Percentiles rank a stretch among this genome's conserved stretches.
phyloP scores from a whole-genome alignment of 2,113 vertebrate species.

The Calyptommatus sinebrachiatus region DNA sequence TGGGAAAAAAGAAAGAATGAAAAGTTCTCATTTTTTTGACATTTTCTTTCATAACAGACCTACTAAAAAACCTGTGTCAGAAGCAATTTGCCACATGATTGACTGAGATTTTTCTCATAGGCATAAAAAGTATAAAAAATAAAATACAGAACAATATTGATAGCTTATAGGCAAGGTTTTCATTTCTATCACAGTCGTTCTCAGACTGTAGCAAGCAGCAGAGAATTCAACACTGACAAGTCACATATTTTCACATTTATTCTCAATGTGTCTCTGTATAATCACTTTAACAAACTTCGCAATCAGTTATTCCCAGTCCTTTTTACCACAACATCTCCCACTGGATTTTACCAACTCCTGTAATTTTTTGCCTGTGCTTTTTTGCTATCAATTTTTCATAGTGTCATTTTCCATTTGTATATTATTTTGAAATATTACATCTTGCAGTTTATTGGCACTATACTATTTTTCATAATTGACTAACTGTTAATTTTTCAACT shows the following conservation, averaged over 20 bases:
- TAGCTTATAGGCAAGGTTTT: not conserved
- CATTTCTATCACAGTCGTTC: not conserved
- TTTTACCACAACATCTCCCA: too few relatives aligned
- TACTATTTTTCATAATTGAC: too few relatives aligned
- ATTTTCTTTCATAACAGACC: not conserved
- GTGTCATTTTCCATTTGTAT: too few relatives aligned
- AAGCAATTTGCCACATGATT: not conserved
- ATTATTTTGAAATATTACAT: too few relatives aligned
- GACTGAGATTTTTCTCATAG: not conserved
- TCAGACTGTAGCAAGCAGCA: not conserved
- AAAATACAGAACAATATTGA: not conserved
- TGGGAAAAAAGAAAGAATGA: not conserved
- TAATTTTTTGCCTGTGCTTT: too few relatives aligned
- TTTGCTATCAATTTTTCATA: too few relatives aligned
- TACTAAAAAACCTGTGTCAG: not conserved
- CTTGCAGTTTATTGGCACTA: too few relatives aligned
- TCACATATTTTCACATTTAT: not conserved
- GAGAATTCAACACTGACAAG: not conserved
- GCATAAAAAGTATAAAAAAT: not conserved
- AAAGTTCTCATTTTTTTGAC: not conserved
- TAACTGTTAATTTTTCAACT: too few relatives aligned
- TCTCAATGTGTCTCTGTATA: not conserved
- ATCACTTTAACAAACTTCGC: not conserved
- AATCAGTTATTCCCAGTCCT: not conserved
- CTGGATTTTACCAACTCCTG: too few relatives aligned